Conservation (phyloP, 2,797 vertebrate genomes). For the Botia kubotai region DNA sequence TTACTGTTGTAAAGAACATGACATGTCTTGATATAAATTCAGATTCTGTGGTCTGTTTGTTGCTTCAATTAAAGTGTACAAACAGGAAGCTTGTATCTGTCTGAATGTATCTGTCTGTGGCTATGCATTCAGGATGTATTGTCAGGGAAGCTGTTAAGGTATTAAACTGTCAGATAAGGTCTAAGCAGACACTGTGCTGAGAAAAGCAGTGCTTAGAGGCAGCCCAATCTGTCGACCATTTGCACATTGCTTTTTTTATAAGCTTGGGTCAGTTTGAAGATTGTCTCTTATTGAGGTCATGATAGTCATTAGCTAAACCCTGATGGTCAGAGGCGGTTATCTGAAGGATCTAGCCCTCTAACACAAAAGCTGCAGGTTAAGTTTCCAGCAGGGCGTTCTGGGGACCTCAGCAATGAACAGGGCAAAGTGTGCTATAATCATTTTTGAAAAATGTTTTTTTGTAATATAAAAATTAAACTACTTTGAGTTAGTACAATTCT, state of each 20-base stretch:
- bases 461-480: no score
- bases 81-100: constrained; percentile 18
- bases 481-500: no score
- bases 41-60: constrained; percentile 7
- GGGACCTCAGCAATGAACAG: not conserved
- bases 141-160: constrained; percentile 51
- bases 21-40: not conserved
- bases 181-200: constrained; percentile 52
- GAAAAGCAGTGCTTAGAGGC: constrained; percentile 60
- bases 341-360: not conserved
- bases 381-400: not conserved
- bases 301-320: constrained; percentile 18
- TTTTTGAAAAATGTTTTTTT: not conserved
- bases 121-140: constrained; percentile 38
- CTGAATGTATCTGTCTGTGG: constrained; percentile 11
- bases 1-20: not conserved
- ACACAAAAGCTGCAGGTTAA: not conserved
- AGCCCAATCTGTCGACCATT: constrained; percentile 57
- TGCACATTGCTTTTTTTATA: constrained; percentile 33
- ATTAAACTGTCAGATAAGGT: constrained; percentile 60
- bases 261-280: constrained; percentile 39
- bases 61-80: constrained; percentile 30
- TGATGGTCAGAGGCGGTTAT: not conserved
- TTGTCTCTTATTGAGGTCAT: constrained; percentile 49
- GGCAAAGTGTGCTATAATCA: not conserved